phyloP scores from a whole-genome alignment of 2,888 invertebrate genomes.

The Pollenia griseotomentosa region DNA sequence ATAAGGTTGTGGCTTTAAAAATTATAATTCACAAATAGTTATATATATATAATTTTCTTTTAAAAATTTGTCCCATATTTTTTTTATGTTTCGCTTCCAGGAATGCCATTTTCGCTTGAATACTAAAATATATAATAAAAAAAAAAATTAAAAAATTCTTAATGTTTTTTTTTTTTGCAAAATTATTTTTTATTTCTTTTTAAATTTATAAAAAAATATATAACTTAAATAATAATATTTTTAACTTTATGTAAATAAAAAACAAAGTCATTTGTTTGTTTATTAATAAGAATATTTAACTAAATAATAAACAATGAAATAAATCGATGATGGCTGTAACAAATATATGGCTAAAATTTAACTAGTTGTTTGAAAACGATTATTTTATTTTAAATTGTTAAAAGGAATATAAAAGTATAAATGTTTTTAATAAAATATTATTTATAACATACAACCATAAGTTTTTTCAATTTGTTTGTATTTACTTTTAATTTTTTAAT shows the following conservation, averaged over 20 bases:
- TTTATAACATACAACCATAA: constrained; percentile 77
- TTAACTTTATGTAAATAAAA: not conserved
- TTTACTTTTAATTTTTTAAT: not conserved
- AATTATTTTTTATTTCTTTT: not conserved
- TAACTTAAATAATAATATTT: not conserved
- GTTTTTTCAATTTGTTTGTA: constrained; percentile 40
- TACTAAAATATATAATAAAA: not conserved
- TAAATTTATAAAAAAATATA: not conserved
- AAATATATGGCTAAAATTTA: constrained; percentile 2
- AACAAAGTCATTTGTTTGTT: not conserved
- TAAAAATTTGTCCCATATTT: not conserved
- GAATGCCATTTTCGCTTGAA: not conserved
- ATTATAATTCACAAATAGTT: no score
- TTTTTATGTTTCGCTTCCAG: not conserved
- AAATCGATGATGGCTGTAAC: not conserved
- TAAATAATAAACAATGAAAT: not conserved
- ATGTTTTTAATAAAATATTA: constrained; percentile 39
- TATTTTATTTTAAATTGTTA: not conserved
- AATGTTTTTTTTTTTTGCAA: not conserved
- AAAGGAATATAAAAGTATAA: constrained; percentile 23
- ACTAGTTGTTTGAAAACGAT: not conserved
- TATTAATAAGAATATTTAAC: not conserved
- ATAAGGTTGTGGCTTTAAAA: no score
- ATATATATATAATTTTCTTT: no score
- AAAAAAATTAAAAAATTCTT: not conserved